Percentiles rank a stretch among this genome's conserved stretches.
Evolutionary conservation across 1,140 invertebrate species (phyloP).

Genomic region (Drosophila quadrilineata): DNA sequence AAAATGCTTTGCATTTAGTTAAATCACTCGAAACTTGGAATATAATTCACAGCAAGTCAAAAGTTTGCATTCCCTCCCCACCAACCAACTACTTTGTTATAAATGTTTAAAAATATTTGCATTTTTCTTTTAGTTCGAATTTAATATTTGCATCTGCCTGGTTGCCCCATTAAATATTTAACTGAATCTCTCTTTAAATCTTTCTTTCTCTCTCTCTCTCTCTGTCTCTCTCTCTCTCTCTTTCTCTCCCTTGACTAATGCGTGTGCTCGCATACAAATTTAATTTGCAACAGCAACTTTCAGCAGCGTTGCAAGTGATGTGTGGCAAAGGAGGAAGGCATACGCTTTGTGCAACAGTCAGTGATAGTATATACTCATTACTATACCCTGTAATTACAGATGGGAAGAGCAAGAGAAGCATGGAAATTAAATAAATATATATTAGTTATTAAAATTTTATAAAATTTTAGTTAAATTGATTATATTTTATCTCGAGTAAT

Average conservation of each 20-base stretch:
- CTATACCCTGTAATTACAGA: constrained; percentile 9
- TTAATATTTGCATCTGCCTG: constrained; percentile 18
- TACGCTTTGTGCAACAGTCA: not conserved
- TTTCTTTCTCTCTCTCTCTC: not conserved
- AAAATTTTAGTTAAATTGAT: no score
- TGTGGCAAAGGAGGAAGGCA: constrained; percentile 1
- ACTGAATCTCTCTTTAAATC: constrained; percentile 16
- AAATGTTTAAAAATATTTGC: no score
- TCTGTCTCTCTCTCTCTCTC: not conserved
- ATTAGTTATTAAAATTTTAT: not conserved
- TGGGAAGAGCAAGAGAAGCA: not conserved
- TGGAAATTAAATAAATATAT: no score
- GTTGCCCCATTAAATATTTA: constrained; percentile 32
- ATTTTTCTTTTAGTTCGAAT: no score
- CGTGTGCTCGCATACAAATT: constrained; percentile 55
- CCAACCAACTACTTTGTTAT: no score
- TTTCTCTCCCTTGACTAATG: constrained; percentile 21
- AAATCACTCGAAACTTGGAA: no score
- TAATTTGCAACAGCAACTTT: constrained; percentile 60
- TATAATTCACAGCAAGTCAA: no score
- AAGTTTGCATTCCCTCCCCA: no score
- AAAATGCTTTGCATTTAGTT: constrained; percentile 5
- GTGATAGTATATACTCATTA: not conserved
- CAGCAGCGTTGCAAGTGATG: not conserved
- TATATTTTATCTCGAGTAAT: no score